These are phyloP conservation scores for Drosophila mettleri DNA, from an alignment of 2,888 invertebrate species.

Conservation along the genomic window DNA sequence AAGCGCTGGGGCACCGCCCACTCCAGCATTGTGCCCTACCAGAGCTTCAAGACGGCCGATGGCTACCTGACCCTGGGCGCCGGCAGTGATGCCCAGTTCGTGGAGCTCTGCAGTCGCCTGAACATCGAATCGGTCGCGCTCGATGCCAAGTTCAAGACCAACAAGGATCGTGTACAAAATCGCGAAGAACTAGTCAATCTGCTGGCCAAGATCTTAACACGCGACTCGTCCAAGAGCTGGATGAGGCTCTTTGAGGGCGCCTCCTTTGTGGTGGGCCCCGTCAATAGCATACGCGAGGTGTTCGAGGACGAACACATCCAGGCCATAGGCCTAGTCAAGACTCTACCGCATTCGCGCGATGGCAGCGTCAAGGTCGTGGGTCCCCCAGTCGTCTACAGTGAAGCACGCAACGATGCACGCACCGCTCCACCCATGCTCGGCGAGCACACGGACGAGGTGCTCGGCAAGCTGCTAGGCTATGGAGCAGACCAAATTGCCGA, in stretches of 20 bases:
- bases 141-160: constrained; percentile 89
- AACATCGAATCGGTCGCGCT: constrained; percentile 87
- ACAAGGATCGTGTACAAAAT: constrained; percentile 91
- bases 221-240: constrained; percentile 92
- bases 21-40: constrained; percentile 97
- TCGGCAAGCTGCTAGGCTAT: constrained; percentile 89
- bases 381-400: constrained; percentile 93
- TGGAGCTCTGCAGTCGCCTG: constrained; percentile 89
- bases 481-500: constrained; percentile 87
- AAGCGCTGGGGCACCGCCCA: constrained; percentile 96
- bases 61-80: constrained; percentile 94
- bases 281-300: constrained; percentile 93
- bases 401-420: constrained; percentile 89
- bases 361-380: constrained; percentile 92
- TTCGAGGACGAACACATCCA: constrained; percentile 95
- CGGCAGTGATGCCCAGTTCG: constrained; percentile 93
- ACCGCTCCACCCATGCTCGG: constrained; percentile 93
- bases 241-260: constrained; percentile 89
- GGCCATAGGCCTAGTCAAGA: constrained; percentile 90
- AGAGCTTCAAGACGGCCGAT: constrained; percentile 93
- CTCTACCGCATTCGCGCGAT: constrained; percentile 89
- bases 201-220: constrained; percentile 87
- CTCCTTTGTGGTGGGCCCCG: constrained; percentile 94
- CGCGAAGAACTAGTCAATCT: constrained; percentile 89
- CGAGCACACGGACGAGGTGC: constrained; percentile 93